Evolutionary conservation across 2,888 invertebrate species (phyloP).

Genomic region (Eumerus sabulonum): DNA sequence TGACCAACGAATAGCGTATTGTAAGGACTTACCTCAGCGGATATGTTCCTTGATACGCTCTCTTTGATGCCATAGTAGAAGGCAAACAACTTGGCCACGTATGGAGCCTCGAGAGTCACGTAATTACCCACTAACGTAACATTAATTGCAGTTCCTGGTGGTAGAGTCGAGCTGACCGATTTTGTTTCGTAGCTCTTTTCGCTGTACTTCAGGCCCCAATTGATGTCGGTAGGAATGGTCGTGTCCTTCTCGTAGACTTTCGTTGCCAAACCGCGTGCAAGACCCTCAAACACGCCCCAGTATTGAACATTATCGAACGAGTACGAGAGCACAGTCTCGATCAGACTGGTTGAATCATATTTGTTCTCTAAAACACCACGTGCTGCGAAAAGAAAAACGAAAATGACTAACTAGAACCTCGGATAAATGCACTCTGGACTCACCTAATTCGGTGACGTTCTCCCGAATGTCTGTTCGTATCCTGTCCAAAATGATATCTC

Average conservation of each 20-base stretch:
- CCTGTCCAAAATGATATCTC: conserved; percentile 82
- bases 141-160: conserved; percentile 90
- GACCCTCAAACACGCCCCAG: conserved; percentile 88
- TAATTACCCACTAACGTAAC: conserved; percentile 88
- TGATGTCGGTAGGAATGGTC: conserved; percentile 80
- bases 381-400: conserved; percentile 70
- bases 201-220: conserved; percentile 84
- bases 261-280: conserved; percentile 77
- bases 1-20: not conserved
- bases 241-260: conserved; percentile 75
- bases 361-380: conserved; percentile 80
- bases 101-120: conserved; percentile 87
- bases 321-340: conserved; percentile 87
- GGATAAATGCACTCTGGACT: conserved; percentile 73
- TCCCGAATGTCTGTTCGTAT: conserved; percentile 80
- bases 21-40: conserved; percentile 73
- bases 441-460: conserved; percentile 81
- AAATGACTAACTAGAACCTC: not conserved
- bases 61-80: conserved; percentile 77
- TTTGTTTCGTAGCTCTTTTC: conserved; percentile 80
- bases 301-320: conserved; percentile 85
- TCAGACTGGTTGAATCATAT: conserved; percentile 81
- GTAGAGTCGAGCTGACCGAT: conserved; percentile 83
- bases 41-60: conserved; percentile 76
- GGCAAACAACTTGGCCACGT: conserved; percentile 85